Evolutionary conservation across 2,888 invertebrate species (phyloP).

Genomic region (Mythimna vitellina): DNA sequence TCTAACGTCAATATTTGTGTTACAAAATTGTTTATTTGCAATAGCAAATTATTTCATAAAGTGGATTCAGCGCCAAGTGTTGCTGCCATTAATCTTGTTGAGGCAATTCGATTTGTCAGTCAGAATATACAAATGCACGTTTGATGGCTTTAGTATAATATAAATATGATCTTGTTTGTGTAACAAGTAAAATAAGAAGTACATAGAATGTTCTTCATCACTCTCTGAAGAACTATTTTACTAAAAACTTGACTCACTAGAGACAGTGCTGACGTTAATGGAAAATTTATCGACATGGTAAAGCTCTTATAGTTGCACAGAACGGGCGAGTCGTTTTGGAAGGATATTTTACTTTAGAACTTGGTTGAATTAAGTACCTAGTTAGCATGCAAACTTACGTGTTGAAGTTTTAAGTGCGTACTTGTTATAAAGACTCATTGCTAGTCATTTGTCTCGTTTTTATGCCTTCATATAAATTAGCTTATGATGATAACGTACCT

Average conservation of each 20-base stretch:
- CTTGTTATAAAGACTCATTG: constrained; percentile 37
- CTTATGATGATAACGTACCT: constrained; percentile 66
- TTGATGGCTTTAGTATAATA: constrained; percentile 45
- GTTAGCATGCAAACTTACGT: constrained; percentile 55
- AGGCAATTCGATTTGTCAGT: constrained; percentile 68
- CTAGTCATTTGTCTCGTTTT: constrained; percentile 35
- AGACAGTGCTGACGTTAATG: constrained; percentile 65
- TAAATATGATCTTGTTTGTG: constrained; percentile 24
- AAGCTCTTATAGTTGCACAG: constrained; percentile 66
- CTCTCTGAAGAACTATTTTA: constrained; percentile 25
- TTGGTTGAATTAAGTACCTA: constrained; percentile 43
- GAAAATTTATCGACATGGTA: constrained; percentile 72
- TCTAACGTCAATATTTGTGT: constrained; percentile 42
- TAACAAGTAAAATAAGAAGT: constrained; percentile 12
- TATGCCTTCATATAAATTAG: constrained; percentile 37
- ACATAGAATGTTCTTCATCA: constrained; percentile 14
- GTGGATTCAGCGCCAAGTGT: constrained; percentile 70
- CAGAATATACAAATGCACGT: constrained; percentile 65
- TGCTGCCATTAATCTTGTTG: constrained; percentile 71
- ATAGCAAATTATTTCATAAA: constrained; percentile 61
- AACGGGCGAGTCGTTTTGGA: constrained; percentile 50
- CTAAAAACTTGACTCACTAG: constrained; percentile 42
- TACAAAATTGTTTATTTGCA: constrained; percentile 51
- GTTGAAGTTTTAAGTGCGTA: constrained; percentile 35
- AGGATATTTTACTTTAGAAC: constrained; percentile 50